A percentile compares a stretch with the other conserved stretches of the same genome.
These are phyloP conservation scores for Argyrosomus regius DNA, from an alignment of 2,797 vertebrate genomes.

Conservation along the genomic window DNA sequence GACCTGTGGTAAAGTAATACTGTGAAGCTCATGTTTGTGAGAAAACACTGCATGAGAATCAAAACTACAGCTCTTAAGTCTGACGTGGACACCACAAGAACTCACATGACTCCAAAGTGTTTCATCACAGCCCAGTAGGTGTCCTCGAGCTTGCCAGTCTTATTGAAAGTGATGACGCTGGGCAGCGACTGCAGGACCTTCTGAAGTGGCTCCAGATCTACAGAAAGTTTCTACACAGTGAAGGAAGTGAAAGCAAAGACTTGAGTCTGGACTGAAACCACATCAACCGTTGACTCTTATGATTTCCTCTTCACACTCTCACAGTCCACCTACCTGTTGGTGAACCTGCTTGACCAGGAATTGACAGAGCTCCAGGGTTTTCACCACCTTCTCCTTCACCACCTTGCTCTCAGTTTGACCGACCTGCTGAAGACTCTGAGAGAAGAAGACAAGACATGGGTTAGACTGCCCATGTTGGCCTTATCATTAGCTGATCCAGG, in stretches of 20 bases:
- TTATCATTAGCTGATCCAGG: background rate
- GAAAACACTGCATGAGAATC: background rate
- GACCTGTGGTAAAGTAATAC: background rate
- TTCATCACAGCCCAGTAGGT: constrained; percentile 93
- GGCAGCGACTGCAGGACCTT: constrained; percentile 78
- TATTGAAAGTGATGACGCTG: constrained; percentile 75
- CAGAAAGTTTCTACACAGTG: constrained; percentile 83
- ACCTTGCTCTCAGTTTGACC: constrained; percentile 78
- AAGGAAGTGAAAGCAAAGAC: background rate
- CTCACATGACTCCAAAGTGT: constrained; percentile 90
- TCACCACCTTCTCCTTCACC: constrained; percentile 87
- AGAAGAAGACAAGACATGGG: background rate
- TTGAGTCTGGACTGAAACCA: constrained; percentile 5
- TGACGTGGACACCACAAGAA: constrained; percentile 27
- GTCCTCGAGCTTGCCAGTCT: constrained; percentile 85
- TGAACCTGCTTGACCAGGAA: constrained; percentile 83
- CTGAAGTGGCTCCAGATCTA: constrained; percentile 82
- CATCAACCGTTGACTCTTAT: too few species aligned
- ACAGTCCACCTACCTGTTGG: constrained; percentile 81
- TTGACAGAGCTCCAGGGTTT: constrained; percentile 87
- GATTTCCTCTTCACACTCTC: too few species aligned
- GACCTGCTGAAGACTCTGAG: constrained; percentile 68
- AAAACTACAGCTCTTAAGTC: background rate
- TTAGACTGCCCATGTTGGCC: background rate
- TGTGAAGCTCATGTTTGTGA: background rate